A percentile compares a stretch with the other conserved stretches of the same genome.
These are phyloP conservation scores for Bos javanicus DNA, from an alignment of 2,113 vertebrate species.

Conservation along the genomic window DNA sequence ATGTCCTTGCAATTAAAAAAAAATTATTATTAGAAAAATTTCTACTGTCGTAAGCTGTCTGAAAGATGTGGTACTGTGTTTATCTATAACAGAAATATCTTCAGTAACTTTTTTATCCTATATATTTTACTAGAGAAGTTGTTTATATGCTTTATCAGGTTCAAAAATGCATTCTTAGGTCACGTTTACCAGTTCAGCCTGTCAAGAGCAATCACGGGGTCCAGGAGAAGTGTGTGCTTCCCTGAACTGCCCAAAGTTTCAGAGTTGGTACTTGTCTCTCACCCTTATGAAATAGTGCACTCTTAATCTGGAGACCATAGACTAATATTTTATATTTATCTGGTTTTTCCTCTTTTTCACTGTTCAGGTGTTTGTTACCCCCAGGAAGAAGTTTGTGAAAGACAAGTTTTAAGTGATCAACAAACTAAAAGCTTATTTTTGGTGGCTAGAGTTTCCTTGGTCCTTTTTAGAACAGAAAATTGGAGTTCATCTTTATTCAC, in stretches of 20 bases:
- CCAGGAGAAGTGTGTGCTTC: background rate
- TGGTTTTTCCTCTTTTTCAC: background rate
- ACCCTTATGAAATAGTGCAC: background rate
- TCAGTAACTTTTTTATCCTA: background rate
- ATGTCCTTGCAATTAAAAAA: background rate
- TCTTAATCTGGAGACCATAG: background rate
- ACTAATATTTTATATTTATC: background rate
- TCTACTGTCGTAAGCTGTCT: background rate
- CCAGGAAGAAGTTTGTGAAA: background rate
- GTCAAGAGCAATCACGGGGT: fast-evolving
- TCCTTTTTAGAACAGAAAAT: background rate
- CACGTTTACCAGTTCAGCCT: background rate
- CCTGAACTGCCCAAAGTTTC: background rate
- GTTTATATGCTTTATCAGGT: background rate
- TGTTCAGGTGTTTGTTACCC: background rate
- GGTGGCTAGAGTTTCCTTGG: background rate
- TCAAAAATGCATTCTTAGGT: background rate
- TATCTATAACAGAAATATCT: constrained; percentile 9
- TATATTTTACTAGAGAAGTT: background rate
- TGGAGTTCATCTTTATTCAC: background rate
- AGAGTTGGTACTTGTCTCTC: background rate
- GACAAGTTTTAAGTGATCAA: background rate
- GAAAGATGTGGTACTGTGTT: background rate
- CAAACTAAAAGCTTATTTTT: background rate
- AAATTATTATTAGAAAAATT: constrained; percentile 1